Base-by-base conservation (phyloP, 2,113 vertebrate genomes). In the Plestiodon gilberti region DNA sequence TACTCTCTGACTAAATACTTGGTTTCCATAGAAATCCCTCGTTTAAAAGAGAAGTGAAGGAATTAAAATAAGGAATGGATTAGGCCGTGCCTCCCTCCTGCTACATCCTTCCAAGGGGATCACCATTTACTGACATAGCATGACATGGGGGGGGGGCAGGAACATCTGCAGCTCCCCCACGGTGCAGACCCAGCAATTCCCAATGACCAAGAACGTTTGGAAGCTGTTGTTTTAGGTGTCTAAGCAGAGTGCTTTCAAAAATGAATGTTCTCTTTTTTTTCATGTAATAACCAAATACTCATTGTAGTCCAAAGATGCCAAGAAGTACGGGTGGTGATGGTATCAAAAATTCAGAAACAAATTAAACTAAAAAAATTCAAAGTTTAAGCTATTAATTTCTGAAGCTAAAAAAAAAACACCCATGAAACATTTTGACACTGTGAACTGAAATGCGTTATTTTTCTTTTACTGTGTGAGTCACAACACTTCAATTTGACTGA, bases 391-490 rank as follows among this genome's bases (percentile, higher is more conserved):
- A 15, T 48, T 71, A n/a, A 71, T 52, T 35, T 48, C 62, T 10
- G 59, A 73, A 62, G 48, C 25, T 33, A 25, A 25, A 74, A 43
- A 48, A 73, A 74, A 40, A n/a, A 48, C 43, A 48, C 43, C 43
- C n/a, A 38, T 6, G 38, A 55, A 71, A 85, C 65, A 79, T 85
- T 55, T 79, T 73, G 69, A 86, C 78, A 62, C 2, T 62, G 30
- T 8, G 6, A 80, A 71, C 76, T 71, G 55, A 79, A 80, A 80
- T 18, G 55, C 48, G 15, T 61, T 70, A 71, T 86, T 86, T 79
- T 71, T 65, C 40, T 71, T 79, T 71, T 43, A 70, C 64, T 43
- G 35, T 48, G 62, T 61, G 55, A 73, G 77, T 62, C 35, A 80
- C 13, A 62, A 48, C 38, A 70, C 14, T 61, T 86, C 76, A 71